A percentile compares a stretch with the other conserved stretches of the same genome.
phyloP scores from a whole-genome alignment of 1,140 invertebrate species.

The Nasonia longicornis region DNA sequence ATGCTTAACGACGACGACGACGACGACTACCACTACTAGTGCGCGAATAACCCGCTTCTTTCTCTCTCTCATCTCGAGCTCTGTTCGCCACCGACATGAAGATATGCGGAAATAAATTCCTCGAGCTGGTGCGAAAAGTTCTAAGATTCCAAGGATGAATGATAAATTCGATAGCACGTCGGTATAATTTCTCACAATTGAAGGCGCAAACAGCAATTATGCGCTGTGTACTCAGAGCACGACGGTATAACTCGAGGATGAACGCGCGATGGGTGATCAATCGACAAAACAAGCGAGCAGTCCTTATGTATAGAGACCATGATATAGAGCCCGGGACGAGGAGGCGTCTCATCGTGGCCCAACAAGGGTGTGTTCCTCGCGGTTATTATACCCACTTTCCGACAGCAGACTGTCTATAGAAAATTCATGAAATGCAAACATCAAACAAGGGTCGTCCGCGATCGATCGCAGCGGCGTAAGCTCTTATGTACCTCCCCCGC shows the following conservation, averaged over 20 bases:
- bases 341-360: slow-evolving; percentile 1
- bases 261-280: not conserved
- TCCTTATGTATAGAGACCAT: not conserved
- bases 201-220: not conserved
- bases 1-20: slow-evolving; percentile 53
- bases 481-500: not conserved
- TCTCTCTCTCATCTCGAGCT: no score
- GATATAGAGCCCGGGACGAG: not conserved
- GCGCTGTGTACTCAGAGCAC: not conserved
- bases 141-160: not conserved
- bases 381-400: slow-evolving; percentile 17
- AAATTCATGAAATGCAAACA: slow-evolving; percentile 44
- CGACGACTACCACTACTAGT: not conserved
- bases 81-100: not conserved
- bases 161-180: not conserved
- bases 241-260: not conserved
- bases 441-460: slow-evolving; percentile 27
- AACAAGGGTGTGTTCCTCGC: slow-evolving; percentile 38
- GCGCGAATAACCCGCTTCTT: no score
- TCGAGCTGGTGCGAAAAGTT: not conserved
- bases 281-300: slow-evolving; percentile 12
- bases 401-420: slow-evolving; percentile 28
- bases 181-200: not conserved
- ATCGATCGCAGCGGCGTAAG: slow-evolving; percentile 18
- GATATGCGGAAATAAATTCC: slow-evolving; percentile 46